Conservation (phyloP, 2,888 invertebrate genomes). For the Meiosimyza platycephala region DNA sequence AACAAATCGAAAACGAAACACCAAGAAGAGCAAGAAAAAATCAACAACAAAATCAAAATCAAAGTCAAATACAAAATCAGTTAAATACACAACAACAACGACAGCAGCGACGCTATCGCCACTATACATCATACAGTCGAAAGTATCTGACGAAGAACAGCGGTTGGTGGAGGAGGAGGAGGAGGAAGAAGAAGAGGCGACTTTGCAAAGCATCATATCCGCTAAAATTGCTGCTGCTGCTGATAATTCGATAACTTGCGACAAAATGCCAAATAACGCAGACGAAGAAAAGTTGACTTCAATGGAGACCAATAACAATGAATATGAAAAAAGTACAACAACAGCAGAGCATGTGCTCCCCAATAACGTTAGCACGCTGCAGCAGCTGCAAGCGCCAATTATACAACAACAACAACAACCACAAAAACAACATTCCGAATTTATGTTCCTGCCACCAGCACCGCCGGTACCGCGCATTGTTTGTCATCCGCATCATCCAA, state of each 20-base stretch:
- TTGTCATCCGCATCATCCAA: conserved; percentile 48
- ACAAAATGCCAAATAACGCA: conserved; percentile 1
- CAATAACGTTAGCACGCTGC: neutral
- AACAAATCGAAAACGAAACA: conserved; percentile 12
- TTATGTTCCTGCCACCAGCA: conserved; percentile 56
- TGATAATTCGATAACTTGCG: conserved; percentile 3
- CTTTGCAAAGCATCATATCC: conserved; percentile 17
- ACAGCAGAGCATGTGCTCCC: conserved; percentile 34
- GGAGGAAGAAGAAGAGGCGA: conserved; percentile 11
- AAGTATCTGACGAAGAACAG: neutral
- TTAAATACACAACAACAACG: conserved; percentile 13
- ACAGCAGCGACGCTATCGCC: neutral
- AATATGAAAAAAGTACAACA: conserved; percentile 49
- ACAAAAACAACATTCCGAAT: conserved; percentile 48
- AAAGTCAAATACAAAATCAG: conserved; percentile 38
- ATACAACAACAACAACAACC: conserved; percentile 28
- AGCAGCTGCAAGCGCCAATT: conserved; percentile 18
- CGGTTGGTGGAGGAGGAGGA: neutral
- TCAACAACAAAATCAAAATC: conserved; percentile 30
- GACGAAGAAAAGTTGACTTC: neutral
- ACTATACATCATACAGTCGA: neutral
- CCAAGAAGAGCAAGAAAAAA: conserved; percentile 10
- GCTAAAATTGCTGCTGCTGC: neutral
- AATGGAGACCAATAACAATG: conserved; percentile 56
- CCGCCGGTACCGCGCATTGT: conserved; percentile 46